Conservation (phyloP, 2,113 vertebrate species). For the Amazona guildingii region DNA sequence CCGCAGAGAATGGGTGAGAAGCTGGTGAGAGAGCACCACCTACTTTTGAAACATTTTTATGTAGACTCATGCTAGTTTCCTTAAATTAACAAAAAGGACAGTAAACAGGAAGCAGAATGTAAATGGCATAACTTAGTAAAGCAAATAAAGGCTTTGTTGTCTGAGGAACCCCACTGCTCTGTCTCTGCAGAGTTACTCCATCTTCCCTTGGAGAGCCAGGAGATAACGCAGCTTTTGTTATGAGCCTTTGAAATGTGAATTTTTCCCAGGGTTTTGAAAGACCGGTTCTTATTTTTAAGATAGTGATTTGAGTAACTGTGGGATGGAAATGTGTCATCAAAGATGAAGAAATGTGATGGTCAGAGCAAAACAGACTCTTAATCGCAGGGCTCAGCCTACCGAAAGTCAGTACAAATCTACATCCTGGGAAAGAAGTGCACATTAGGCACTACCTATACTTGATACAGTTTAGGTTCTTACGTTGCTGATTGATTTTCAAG, state of each 20-base stretch:
- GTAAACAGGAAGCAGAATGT: conserved; percentile 15
- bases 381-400: not conserved
- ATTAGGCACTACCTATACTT: not conserved
- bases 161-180: not conserved
- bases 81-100: fast-evolving
- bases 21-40: conserved; percentile 40
- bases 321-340: not conserved
- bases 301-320: fast-evolving
- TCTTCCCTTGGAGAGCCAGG: not conserved
- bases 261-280: not conserved
- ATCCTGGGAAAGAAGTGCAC: not conserved
- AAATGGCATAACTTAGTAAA: not conserved
- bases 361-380: not conserved
- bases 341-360: not conserved
- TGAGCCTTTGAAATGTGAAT: not conserved
- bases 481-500: not conserved
- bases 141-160: not conserved
- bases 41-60: not conserved
- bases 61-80: not conserved
- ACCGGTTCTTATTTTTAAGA: not conserved
- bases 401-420: not conserved
- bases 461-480: fast-evolving
- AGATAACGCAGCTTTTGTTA: not conserved
- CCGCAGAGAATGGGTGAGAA: not conserved
- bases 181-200: not conserved